A percentile compares a stretch with the other conserved stretches of the same genome.
Conservation (phyloP, 2,888 invertebrate species). For the Elaeidobius kamerunicus region DNA sequence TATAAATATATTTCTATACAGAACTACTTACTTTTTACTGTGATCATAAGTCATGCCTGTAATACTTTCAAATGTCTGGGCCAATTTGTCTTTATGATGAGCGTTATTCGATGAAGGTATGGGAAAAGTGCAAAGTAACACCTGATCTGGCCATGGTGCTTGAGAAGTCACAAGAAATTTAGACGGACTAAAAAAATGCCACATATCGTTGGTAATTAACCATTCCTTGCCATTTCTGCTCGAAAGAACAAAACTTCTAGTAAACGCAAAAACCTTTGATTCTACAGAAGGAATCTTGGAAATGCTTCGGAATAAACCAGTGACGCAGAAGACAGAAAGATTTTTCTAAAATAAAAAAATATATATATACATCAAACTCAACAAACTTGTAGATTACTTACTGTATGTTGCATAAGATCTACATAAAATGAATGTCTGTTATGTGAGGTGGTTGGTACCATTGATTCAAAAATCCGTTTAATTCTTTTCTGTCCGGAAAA, state of each 20-base stretch:
- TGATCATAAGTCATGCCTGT: constrained; percentile 28
- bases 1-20: no score
- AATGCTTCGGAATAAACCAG: no score
- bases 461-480: neutral
- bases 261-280: constrained; percentile 25
- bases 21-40: constrained; percentile 30
- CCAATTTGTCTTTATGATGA: constrained; percentile 21
- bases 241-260: constrained; percentile 27
- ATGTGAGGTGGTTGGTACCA: neutral
- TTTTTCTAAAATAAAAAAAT: constrained; percentile 4
- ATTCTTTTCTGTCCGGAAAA: neutral
- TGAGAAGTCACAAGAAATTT: constrained; percentile 12
- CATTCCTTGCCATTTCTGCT: constrained; percentile 14
- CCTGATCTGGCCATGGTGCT: constrained; percentile 12
- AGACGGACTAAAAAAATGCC: constrained; percentile 26
- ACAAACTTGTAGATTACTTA: neutral
- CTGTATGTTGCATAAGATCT: constrained; percentile 7
- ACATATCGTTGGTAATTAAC: constrained; percentile 30
- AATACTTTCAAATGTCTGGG: constrained; percentile 19
- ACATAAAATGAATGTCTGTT: neutral
- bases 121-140: constrained; percentile 4
- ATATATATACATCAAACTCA: neutral
- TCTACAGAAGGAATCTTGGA: no score
- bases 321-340: constrained; percentile 7
- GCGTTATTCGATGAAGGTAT: constrained; percentile 6